A percentile compares a stretch with the other conserved stretches of the same genome.
Evolutionary conservation across 2,888 invertebrate genomes (phyloP).

Genomic region (Conomelus anceps): DNA sequence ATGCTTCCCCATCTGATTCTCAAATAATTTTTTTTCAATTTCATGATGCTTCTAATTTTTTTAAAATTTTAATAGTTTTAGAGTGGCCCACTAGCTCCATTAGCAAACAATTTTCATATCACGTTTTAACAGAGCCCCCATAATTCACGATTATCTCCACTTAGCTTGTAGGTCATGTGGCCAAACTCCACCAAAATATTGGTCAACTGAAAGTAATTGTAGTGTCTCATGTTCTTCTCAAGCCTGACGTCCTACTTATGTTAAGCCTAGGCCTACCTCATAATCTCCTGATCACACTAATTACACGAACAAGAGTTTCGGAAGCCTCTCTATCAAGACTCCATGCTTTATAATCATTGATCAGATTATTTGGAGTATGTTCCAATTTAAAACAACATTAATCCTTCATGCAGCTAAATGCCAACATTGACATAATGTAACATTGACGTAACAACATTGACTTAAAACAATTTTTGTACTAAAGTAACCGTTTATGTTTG

Average conservation of each 20-base stretch:
- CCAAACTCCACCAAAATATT: background rate
- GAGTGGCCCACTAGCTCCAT: too few species aligned
- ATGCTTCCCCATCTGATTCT: too few species aligned
- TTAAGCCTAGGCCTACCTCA: background rate
- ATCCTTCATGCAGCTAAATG: background rate
- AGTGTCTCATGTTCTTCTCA: background rate
- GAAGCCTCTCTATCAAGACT: background rate
- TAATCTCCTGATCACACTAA: background rate
- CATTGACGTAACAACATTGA: too few species aligned
- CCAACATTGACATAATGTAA: background rate
- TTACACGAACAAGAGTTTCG: background rate
- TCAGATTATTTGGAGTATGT: background rate
- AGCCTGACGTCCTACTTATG: background rate
- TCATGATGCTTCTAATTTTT: too few species aligned
- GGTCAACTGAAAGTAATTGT: background rate
- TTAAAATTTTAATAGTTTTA: too few species aligned
- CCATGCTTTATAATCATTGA: background rate
- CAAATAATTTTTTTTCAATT: too few species aligned
- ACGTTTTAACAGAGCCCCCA: background rate
- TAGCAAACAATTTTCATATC: too few species aligned
- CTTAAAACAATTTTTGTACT: too few species aligned
- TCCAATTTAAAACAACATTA: background rate
- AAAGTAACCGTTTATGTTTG: too few species aligned
- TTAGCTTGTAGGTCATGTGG: background rate
- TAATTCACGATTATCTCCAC: background rate